Evolutionary conservation across 2,888 invertebrate species (phyloP).

Genomic region (Microctonus aethiopoides): DNA sequence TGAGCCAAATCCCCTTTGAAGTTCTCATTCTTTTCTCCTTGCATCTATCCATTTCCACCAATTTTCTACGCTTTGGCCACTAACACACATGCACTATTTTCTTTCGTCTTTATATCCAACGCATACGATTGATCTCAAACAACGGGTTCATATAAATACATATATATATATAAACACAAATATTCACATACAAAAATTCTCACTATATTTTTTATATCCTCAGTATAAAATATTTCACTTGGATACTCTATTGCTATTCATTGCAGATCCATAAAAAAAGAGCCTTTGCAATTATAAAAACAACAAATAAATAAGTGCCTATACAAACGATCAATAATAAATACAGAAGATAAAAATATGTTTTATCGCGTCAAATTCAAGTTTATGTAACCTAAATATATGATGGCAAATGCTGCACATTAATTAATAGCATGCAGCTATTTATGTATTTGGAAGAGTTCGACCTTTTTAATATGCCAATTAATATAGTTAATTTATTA

Average conservation of each 20-base stretch:
- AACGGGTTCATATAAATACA: neutral
- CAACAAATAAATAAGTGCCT: no score
- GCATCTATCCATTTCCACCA: neutral
- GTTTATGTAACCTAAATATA: no score
- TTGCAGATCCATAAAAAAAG: no score
- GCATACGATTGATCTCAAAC: neutral
- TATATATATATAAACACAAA: neutral
- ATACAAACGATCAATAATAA: no score
- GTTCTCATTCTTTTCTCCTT: neutral
- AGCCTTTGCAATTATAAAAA: no score
- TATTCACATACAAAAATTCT: neutral
- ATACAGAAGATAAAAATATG: no score
- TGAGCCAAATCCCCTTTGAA: neutral
- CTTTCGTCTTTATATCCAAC: neutral
- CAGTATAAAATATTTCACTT: neutral
- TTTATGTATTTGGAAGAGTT: no score
- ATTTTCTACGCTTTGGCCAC: neutral
- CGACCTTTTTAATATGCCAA: no score
- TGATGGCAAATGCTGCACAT: no score
- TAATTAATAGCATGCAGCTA: no score
- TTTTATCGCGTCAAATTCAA: no score
- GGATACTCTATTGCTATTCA: neutral
- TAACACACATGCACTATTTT: slow-evolving; percentile 2
- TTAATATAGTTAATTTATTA: no score
- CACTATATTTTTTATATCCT: neutral